Percentiles rank a stretch among this genome's conserved stretches.
Evolutionary conservation across 2,888 invertebrate species (phyloP).

Genomic region (Osedax fenrisi): DNA sequence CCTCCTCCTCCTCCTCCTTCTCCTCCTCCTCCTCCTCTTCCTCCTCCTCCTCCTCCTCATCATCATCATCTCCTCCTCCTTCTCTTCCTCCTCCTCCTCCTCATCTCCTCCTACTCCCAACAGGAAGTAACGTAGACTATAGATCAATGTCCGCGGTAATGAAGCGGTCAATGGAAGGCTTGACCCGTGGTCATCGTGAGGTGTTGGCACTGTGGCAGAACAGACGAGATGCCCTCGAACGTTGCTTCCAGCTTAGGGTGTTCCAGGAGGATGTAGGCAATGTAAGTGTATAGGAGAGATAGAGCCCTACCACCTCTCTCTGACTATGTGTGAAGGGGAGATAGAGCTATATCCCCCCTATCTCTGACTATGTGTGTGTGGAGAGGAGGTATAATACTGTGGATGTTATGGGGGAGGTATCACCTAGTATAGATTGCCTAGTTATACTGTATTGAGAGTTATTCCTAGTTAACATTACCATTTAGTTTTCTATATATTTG

Average conservation of each 20-base stretch:
- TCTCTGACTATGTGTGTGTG: too few species aligned
- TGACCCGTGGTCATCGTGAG: background rate
- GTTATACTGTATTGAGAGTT: too few species aligned
- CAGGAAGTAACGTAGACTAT: background rate
- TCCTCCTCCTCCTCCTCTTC: background rate
- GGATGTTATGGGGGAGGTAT: too few species aligned
- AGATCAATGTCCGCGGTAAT: background rate
- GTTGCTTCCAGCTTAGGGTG: slow-evolving; percentile 50
- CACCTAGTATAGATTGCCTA: too few species aligned
- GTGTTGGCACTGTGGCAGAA: slow-evolving; percentile 63
- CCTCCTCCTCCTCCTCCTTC: background rate
- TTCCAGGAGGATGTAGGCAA: slow-evolving; percentile 50
- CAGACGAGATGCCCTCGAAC: slow-evolving; percentile 47
- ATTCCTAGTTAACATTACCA: too few species aligned
- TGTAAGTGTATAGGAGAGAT: slow-evolving; percentile 38
- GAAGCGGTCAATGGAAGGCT: background rate
- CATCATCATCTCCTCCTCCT: background rate
- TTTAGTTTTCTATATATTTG: too few species aligned
- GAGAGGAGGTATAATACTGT: too few species aligned
- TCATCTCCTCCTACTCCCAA: background rate
- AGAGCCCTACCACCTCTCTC: too few species aligned
- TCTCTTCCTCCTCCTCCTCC: background rate
- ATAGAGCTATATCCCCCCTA: too few species aligned
- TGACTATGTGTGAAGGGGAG: too few species aligned
- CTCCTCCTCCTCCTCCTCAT: background rate